Base-by-base conservation (phyloP, 2,797 vertebrate species). In the Clarias fuscus region DNA sequence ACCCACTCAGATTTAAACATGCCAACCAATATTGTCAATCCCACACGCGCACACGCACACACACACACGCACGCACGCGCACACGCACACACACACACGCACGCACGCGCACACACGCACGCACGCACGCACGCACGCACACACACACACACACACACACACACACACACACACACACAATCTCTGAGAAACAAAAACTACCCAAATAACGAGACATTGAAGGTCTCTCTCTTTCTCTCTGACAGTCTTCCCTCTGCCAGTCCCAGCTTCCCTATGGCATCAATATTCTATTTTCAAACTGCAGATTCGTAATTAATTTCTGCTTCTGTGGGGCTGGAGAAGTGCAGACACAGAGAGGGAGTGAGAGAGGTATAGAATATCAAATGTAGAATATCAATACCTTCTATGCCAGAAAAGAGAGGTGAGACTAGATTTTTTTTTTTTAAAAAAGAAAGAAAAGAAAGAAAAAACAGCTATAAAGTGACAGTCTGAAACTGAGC, bases 231-330 rank as follows among this genome's bases (percentile, higher is more conserved):
- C 62, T 64, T 22, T 64, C 22, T 64, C 62, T n/a, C 22, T 22
- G 5, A 75, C 30, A 59, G 20, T 10, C 48, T 18, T 83, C 61
- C 67, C 22, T 73, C 58, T 18, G 0, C 70, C 33, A 78, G 73
- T 80, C 24, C 15, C 67, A 58, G 68, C 53, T 72, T 84, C 85
- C 86, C 88, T 79, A 40, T 53, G 30, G 85, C 88, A 87, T 89
- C 79, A 86, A 84, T 88, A 86, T 75, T 88, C 88, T 88, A 90
- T 88, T 90, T 90, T 88, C 70, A 85, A 89, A 88, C 48, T 83
- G 71, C 10, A 8, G 75, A 88, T 79, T 86, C 33, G 76, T 90
- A 91, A 89, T 89, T 89, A 90, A 89, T 86, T 86, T 89, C 87
- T 82, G 76, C 86, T 88, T 87, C 53, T 87, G 56, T 85, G 84